Evolutionary conservation across 1,140 invertebrate species (phyloP).

Genomic region (Reticulitermes speratus): DNA sequence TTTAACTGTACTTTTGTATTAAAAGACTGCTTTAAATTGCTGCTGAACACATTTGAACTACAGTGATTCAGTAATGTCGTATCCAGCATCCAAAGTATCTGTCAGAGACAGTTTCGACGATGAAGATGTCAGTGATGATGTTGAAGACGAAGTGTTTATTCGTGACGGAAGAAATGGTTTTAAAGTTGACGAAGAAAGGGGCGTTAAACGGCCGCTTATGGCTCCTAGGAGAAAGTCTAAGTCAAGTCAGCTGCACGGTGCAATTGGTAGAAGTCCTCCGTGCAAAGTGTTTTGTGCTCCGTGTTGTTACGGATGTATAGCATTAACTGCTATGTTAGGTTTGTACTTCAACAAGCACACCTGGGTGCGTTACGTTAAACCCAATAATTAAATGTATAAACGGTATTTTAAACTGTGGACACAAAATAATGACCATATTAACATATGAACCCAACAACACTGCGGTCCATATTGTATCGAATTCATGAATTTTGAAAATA

Average conservation of each 20-base stretch:
- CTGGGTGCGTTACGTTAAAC: too few species aligned
- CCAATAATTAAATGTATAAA: too few species aligned
- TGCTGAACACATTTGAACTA: too few species aligned
- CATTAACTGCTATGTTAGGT: conserved; percentile 55
- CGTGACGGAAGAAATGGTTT: conserved; percentile 64
- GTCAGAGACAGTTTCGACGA: conserved; percentile 54
- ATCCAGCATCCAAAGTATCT: conserved; percentile 39
- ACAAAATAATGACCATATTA: too few species aligned
- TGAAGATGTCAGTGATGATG: conserved; percentile 61
- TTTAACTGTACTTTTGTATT: too few species aligned
- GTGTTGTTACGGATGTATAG: conserved; percentile 61
- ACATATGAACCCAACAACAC: too few species aligned
- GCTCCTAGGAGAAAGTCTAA: conserved; percentile 62
- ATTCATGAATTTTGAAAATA: too few species aligned
- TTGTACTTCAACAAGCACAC: conserved; percentile 35
- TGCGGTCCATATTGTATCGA: too few species aligned
- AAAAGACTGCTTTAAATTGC: too few species aligned
- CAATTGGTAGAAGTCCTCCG: conserved; percentile 51
- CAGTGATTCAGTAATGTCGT: conserved; percentile 3
- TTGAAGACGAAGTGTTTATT: conserved; percentile 77
- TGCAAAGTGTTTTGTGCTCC: conserved; percentile 59
- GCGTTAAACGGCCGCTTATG: conserved; percentile 73
- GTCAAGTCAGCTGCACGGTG: conserved; percentile 47
- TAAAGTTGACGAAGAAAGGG: conserved; percentile 62
- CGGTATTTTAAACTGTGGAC: too few species aligned